These are phyloP conservation scores for Protonibea diacanthus DNA, from an alignment of 2,797 vertebrate species.

Conservation along the genomic window DNA sequence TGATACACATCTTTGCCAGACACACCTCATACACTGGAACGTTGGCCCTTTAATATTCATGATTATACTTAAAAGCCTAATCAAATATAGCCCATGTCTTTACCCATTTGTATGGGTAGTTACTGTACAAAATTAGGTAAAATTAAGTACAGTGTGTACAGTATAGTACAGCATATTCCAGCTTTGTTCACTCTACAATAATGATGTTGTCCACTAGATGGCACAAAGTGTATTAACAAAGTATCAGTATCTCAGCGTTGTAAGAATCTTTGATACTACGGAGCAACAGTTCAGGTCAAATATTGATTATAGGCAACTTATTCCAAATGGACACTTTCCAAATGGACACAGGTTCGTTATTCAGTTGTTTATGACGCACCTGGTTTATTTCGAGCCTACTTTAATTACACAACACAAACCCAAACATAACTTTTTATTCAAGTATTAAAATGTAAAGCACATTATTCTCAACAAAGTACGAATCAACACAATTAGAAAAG, in stretches of 20 bases:
- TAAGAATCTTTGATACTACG: background rate
- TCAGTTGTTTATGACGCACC: conserved; percentile 13
- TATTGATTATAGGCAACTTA: background rate
- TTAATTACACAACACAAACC: conserved; percentile 66
- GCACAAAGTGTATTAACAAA: background rate
- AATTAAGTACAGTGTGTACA: background rate
- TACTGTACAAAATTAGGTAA: background rate
- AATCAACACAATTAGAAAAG: conserved; percentile 88
- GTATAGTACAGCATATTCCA: background rate
- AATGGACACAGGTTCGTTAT: conserved; percentile 39
- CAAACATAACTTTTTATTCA: conserved; percentile 89
- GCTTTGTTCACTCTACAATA: background rate
- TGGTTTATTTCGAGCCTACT: conserved; percentile 48
- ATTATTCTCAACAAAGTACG: conserved; percentile 86
- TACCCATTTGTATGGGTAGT: background rate
- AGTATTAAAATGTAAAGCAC: conserved; percentile 91
- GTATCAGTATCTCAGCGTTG: background rate
- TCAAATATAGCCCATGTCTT: background rate
- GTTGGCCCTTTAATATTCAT: background rate
- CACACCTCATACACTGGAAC: background rate
- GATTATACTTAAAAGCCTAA: background rate
- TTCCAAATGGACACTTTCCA: conserved; percentile 27
- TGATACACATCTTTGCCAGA: background rate
- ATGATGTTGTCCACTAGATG: conserved; percentile 22
- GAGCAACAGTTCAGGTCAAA: background rate